A percentile compares a stretch with the other conserved stretches of the same genome.
These are phyloP conservation scores for Morone saxatilis DNA, from an alignment of 2,113 vertebrate species.

Conservation along the genomic window DNA sequence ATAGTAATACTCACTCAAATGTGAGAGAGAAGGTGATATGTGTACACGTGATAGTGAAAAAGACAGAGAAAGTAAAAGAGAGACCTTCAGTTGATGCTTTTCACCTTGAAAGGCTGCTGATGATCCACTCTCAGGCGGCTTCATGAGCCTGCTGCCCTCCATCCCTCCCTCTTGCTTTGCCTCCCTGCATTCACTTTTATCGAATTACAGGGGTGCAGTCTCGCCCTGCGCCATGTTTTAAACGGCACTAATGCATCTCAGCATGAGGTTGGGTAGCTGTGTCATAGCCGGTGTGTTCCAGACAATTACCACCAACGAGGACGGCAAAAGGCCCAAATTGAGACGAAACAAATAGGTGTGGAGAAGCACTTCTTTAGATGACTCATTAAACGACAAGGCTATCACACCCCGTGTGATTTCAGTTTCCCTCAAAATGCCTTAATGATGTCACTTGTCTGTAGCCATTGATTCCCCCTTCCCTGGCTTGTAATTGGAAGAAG, in stretches of 20 bases:
- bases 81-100: conserved; percentile 61
- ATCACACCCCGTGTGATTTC: conserved; percentile 53
- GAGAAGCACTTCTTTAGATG: conserved; percentile 56
- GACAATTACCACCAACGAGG: conserved; percentile 57
- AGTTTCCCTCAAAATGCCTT: conserved; percentile 56
- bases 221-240: conserved; percentile 49
- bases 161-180: not conserved
- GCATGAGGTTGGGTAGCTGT: conserved; percentile 43
- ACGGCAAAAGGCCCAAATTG: conserved; percentile 25
- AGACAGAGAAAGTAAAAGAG: conserved; percentile 15
- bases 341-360: conserved; percentile 64
- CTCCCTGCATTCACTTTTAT: conserved; percentile 52
- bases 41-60: not conserved
- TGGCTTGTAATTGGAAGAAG: conserved; percentile 56
- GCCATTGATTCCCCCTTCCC: conserved; percentile 56
- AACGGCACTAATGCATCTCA: conserved; percentile 61
- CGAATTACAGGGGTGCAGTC: conserved; percentile 60
- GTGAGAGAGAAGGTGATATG: not conserved
- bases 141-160: conserved; percentile 7
- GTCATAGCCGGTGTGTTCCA: conserved; percentile 45
- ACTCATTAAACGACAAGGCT: conserved; percentile 70
- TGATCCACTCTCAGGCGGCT: conserved; percentile 26
- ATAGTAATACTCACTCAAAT: not conserved
- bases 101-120: conserved; percentile 69
- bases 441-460: conserved; percentile 58